Evolutionary conservation across 1,140 invertebrate species (phyloP).

Genomic region (Laodelphax striatellus): DNA sequence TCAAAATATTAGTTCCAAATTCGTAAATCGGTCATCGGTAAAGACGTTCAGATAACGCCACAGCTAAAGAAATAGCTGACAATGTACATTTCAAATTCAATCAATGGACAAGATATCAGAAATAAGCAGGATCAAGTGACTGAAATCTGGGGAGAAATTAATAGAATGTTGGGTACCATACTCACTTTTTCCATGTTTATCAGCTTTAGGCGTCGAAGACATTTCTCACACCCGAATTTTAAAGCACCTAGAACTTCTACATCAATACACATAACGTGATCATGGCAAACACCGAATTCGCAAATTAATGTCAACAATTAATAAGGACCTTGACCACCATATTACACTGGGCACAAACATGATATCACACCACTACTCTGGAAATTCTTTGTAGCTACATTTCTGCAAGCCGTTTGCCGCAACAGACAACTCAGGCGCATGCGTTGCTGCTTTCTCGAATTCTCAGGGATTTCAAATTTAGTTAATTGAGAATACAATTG

Average conservation of each 20-base stretch:
- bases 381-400: background rate
- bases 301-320: background rate
- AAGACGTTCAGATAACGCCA: background rate
- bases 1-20: background rate
- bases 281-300: background rate
- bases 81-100: too few species aligned
- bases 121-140: too few species aligned
- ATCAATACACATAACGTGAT: background rate
- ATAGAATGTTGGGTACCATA: background rate
- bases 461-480: too few species aligned
- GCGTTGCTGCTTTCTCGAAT: background rate
- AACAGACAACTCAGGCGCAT: background rate
- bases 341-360: background rate
- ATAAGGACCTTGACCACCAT: background rate
- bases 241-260: background rate
- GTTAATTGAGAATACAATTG: too few species aligned
- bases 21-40: background rate
- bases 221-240: constrained; percentile 2
- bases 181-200: constrained; percentile 17
- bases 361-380: background rate
- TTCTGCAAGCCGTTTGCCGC: background rate
- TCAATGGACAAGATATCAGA: too few species aligned
- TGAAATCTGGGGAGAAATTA: background rate
- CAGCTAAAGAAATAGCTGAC: too few species aligned
- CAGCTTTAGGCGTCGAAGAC: constrained; percentile 9